Evolutionary conservation across 2,113 vertebrate genomes (phyloP).

Genomic region (Oryzias curvinotus): DNA sequence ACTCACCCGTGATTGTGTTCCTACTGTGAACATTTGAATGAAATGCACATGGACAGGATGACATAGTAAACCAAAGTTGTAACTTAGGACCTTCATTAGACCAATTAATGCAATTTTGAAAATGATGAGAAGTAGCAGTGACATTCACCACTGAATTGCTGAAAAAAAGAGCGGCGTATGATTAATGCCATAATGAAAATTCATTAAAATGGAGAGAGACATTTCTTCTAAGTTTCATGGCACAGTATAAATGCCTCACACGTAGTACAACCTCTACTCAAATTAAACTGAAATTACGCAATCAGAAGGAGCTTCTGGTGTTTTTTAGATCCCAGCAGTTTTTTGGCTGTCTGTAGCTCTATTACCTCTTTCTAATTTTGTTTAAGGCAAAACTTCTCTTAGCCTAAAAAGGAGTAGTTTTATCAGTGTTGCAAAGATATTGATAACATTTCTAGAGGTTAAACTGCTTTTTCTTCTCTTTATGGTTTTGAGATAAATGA

Average conservation of each 20-base stretch:
- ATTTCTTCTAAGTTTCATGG: conserved; percentile 20
- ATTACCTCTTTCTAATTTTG: conserved; percentile 18
- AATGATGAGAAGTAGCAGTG: conserved; percentile 14
- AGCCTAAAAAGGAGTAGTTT: conserved; percentile 34
- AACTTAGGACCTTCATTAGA: conserved; percentile 7
- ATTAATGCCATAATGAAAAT: conserved; percentile 24
- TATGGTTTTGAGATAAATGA: conserved; percentile 4
- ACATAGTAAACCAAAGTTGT: conserved; percentile 6
- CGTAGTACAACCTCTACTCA: conserved; percentile 5
- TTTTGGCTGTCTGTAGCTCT: conserved; percentile 25
- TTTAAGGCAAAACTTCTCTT: conserved; percentile 25
- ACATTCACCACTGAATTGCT: conserved; percentile 10
- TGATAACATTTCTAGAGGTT: conserved; percentile 18
- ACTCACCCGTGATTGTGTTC: too few relatives aligned
- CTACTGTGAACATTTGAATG: not conserved
- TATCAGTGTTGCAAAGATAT: conserved; percentile 40
- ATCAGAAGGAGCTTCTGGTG: conserved; percentile 18
- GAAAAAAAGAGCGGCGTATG: conserved; percentile 7
- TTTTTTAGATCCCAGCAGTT: conserved; percentile 15
- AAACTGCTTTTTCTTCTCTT: too few relatives aligned
- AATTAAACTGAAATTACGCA: conserved; percentile 35
- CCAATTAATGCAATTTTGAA: conserved; percentile 33
- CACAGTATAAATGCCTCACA: conserved; percentile 2
- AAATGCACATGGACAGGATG: not conserved
- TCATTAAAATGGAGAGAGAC: conserved; percentile 26